These are phyloP conservation scores for Pelochelys cantorii DNA, from an alignment of 2,797 vertebrate species.

Conservation along the genomic window DNA sequence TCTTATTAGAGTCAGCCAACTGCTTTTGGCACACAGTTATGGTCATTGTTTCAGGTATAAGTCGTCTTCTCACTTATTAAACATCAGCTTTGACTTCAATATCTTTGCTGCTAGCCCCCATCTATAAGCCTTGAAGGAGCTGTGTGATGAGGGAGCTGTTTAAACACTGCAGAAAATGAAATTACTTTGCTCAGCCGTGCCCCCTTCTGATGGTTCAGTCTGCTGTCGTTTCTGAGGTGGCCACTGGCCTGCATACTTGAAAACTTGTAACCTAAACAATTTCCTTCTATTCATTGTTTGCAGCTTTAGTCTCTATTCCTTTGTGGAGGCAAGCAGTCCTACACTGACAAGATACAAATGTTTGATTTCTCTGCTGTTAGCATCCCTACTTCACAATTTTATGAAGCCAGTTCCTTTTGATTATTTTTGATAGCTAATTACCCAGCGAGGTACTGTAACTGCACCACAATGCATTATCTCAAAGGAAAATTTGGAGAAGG, in stretches of 20 bases:
- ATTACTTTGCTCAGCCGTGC: not conserved
- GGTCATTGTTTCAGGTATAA: slow-evolving; percentile 22
- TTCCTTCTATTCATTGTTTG: slow-evolving; percentile 55
- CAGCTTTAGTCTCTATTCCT: slow-evolving; percentile 33
- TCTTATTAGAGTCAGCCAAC: slow-evolving; percentile 31
- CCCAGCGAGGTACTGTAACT: rapidly evolving
- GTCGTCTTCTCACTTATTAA: slow-evolving; percentile 39
- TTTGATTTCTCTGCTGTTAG: not conserved
- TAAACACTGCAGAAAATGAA: not conserved
- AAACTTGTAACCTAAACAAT: slow-evolving; percentile 53
- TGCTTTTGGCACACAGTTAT: slow-evolving; percentile 43
- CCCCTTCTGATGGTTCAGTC: slow-evolving; percentile 21
- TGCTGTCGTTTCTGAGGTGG: not conserved
- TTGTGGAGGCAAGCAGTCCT: slow-evolving; percentile 5
- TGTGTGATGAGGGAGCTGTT: not conserved
- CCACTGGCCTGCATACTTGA: not conserved
- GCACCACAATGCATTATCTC: not conserved
- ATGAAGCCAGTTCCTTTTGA: slow-evolving; percentile 14
- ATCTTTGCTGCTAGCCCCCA: not conserved
- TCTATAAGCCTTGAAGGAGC: slow-evolving; percentile 14
- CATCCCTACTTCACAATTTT: not conserved
- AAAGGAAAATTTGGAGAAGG: not conserved
- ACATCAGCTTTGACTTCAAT: slow-evolving; percentile 15
- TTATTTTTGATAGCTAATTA: not conserved
- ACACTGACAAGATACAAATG: not conserved